Evolutionary conservation across 2,888 invertebrate genomes (phyloP).

Genomic region (Lottia gigantea): DNA sequence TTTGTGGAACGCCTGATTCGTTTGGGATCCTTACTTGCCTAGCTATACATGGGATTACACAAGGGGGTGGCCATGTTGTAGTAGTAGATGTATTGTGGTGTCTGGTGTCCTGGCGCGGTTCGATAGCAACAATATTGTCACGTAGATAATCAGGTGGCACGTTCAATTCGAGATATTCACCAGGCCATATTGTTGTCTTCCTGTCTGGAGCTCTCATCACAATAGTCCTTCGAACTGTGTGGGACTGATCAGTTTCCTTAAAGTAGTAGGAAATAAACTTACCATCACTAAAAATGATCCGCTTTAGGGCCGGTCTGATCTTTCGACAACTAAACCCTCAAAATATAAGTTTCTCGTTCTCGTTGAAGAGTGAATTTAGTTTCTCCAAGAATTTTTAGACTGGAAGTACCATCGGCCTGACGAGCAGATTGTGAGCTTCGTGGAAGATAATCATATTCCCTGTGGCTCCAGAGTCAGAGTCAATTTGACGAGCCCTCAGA

Average conservation of each 20-base stretch:
- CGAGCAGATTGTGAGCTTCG: conserved; percentile 17
- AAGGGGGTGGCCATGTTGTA: not conserved
- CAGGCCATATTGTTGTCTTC: conserved; percentile 19
- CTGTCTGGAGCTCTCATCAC: conserved; percentile 14
- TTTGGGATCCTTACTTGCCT: conserved; percentile 22
- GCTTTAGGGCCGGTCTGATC: conserved; percentile 1
- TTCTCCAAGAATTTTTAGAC: too few relatives aligned
- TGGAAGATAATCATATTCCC: conserved; percentile 26
- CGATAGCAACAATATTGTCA: conserved; percentile 16
- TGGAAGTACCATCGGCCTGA: conserved; percentile 26
- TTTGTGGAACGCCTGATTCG: conserved; percentile 15
- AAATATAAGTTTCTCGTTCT: not conserved
- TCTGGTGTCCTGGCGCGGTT: conserved; percentile 14
- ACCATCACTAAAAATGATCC: conserved; percentile 23
- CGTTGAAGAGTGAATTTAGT: too few relatives aligned
- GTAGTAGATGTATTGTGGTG: not conserved
- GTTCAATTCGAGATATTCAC: conserved; percentile 16
- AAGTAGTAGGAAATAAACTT: conserved; percentile 11
- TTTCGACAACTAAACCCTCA: conserved; percentile 24
- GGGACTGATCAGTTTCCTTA: not conserved
- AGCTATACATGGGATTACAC: conserved; percentile 19
- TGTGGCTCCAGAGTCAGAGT: conserved; percentile 18
- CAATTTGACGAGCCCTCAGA: conserved; percentile 16
- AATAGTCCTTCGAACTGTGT: conserved; percentile 20
- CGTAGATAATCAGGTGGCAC: not conserved